phyloP scores from a whole-genome alignment of 2,113 vertebrate genomes.

The Gavia stellata region DNA sequence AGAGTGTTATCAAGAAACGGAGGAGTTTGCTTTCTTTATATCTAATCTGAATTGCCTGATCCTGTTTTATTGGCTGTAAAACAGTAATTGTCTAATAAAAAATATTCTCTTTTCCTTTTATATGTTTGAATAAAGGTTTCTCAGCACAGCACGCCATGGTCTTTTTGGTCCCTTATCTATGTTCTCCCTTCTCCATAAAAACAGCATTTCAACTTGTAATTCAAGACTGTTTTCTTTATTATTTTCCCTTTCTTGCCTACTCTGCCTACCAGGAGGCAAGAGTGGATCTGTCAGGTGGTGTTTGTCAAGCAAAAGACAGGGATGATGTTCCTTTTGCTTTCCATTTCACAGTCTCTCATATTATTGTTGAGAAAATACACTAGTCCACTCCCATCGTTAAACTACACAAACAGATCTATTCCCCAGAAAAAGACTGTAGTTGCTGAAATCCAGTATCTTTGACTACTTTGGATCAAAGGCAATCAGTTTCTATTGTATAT shows the following conservation, averaged over 20 bases:
- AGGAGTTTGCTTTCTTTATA: neutral
- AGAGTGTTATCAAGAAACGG: neutral
- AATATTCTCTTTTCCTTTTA: neutral
- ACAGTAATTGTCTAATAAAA: neutral
- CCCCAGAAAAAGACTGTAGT: neutral
- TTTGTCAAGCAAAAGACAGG: neutral
- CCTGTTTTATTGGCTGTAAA: neutral
- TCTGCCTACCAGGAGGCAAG: neutral
- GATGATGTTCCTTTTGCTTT: neutral
- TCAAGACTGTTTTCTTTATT: neutral
- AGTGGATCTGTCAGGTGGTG: neutral
- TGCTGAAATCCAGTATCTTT: neutral
- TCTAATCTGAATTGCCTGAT: neutral
- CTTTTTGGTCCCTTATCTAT: neutral
- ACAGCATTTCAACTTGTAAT: neutral
- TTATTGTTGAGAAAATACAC: neutral
- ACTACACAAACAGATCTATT: neutral
- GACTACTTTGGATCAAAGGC: neutral
- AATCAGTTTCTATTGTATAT: neutral
- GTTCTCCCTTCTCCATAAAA: neutral
- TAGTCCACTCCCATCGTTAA: neutral
- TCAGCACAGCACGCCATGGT: rapidly evolving
- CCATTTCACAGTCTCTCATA: neutral
- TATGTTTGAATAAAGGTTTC: neutral
- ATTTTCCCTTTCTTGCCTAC: neutral